Evolutionary conservation across 2,797 vertebrate species (phyloP), one percentile per base, ranked within the genome.

Genomic region (Microctenopoma steveboyesi): DNA sequence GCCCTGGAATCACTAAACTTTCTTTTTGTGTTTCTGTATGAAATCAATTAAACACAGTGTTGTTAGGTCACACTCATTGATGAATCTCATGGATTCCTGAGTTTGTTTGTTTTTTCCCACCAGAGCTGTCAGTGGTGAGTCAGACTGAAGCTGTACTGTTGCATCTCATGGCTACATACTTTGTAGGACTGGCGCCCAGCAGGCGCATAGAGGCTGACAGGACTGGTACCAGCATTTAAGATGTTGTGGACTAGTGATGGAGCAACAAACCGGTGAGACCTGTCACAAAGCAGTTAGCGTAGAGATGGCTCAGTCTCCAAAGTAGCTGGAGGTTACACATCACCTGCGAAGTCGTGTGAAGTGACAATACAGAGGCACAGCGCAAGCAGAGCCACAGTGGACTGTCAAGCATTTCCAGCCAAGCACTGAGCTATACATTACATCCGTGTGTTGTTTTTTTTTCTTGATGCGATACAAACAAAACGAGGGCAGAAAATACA

Each of bases 121-220:
- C 7, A 35, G 33, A 35, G 33, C 33, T 35, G 33, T 35, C 33
- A 35, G 33, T 8, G 33, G 7, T 35, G 33, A 35, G 9, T 35
- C 33, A 35, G 33, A 39, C 12, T 11, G 37, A 39, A 39, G 37
- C 37, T 12, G 33, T 71, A 64, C 62, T 54, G 70, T 64, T 67
- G 67, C 88, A 85, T 84, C 80, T 88, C 69, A 91, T 81, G 64
- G 74, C 79, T 79, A 77, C 78, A 55, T 25, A n/a, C 73, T 84
- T 76, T 88, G 82, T 69, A 78, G 89, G 85, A 82, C 22, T 1
- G 22, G 1, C 22, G 22, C 22, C 22, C 22, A 74, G 60, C 68
- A 79, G 72, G 74, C 72, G 65, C 75, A 81, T 81, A 68, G 69
- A 69, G 59, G 70, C 64, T 76, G 69, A 81, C 66, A 81, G 67